These are phyloP conservation scores for Clostera curtula DNA, from an alignment of 2,888 invertebrate genomes.

Conservation along the genomic window DNA sequence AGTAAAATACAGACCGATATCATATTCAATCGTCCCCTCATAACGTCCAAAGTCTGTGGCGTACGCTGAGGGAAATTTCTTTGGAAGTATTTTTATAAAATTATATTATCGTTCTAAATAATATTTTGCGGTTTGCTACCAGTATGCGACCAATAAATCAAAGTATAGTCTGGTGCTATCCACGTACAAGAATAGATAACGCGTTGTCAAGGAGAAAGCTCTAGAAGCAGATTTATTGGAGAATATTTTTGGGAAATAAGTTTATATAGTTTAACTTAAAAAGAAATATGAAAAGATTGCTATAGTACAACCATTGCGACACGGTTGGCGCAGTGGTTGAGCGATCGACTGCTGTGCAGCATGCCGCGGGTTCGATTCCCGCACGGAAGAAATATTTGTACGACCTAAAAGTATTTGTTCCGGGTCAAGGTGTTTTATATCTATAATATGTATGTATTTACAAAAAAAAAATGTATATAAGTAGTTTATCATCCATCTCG, in stretches of 20 bases:
- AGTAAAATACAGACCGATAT: slow-evolving; percentile 47
- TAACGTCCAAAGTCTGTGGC: slow-evolving; percentile 29
- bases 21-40: slow-evolving; percentile 42
- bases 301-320: no score
- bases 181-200: slow-evolving; percentile 13
- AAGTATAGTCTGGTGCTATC: slow-evolving; percentile 6
- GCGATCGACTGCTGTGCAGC: no score
- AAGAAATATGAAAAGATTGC: no score
- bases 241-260: slow-evolving; percentile 10
- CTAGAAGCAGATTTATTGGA: slow-evolving; percentile 15
- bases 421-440: no score
- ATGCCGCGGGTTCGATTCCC: no score
- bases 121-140: slow-evolving; percentile 26
- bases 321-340: no score
- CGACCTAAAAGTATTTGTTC: no score
- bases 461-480: no score
- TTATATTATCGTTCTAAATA: slow-evolving; percentile 30
- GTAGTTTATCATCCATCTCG: no score
- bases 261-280: no score
- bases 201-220: slow-evolving; percentile 11
- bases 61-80: slow-evolving; percentile 19
- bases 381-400: no score
- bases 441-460: no score
- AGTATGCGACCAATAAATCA: slow-evolving; percentile 31
- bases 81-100: slow-evolving; percentile 21